Base-by-base conservation (phyloP, 1,140 invertebrate genomes). In the Oedothorax gibbosus region DNA sequence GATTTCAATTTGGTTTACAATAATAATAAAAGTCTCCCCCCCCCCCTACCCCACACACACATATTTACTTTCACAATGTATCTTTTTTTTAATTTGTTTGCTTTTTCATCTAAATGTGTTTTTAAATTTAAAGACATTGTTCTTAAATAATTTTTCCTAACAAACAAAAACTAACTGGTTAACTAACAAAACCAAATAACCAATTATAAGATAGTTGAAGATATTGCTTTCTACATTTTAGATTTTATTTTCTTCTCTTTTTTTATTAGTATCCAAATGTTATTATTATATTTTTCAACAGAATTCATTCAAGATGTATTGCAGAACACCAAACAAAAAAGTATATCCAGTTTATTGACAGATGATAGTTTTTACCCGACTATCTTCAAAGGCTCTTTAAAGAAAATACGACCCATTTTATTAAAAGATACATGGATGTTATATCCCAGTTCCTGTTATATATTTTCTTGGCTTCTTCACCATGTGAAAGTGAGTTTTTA, bases 401-500 rank as follows among this genome's bases (percentile, higher is more conserved):
- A 75, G 50, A 57, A 18, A 50, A 57, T 84, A 20, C 15, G 81
- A 18, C 81, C 81, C n/a, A 18, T 20, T 18, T 66, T 84, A 18
- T 6, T 75, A 72, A 84, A 75, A 68, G 72, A 84, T 14, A 75
- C 71, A 35, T 84, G 81, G 81, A 75, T 73, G 51, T 18, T 50
- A 6, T 66, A 75, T 84, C 71, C 81, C 35, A 84, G 81, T 57
- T 64, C 60, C 21, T 84, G 81, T 12, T 50, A 75, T 15, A 62
- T 84, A 49, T 84, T 84, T 21, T 51, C 9, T 68, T 84, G 71
- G 71, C 49, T 84, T 10, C 20, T 84, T 20, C 10, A 9, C 57
- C 18, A 84, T 65, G 81, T 84, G 11, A 84, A 84, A 57, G 81
- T 84, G 60, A 73, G 71, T 35, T 12, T 15, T 79, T 60, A 60